These are phyloP conservation scores for Trissoscelio sp. DNA, from an alignment of 2,888 invertebrate species.

Conservation along the genomic window DNA sequence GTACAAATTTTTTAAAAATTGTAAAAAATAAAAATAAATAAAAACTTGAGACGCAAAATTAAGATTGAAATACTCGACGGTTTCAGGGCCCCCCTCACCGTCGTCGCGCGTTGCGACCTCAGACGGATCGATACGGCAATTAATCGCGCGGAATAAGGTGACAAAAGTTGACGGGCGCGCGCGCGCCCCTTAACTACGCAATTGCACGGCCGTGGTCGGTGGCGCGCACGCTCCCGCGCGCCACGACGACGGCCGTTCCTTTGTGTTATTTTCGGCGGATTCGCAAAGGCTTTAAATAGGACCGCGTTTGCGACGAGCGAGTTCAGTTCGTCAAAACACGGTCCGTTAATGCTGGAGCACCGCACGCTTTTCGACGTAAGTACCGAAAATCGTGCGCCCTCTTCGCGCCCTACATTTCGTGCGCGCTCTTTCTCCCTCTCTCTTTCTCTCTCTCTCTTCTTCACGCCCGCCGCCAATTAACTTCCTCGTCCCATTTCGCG, in stretches of 20 bases:
- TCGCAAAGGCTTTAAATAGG: conserved; percentile 83
- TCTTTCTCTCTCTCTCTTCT: background rate
- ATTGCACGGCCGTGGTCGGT: conserved; percentile 39
- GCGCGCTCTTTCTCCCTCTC: conserved; percentile 6
- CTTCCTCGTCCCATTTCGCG: conserved; percentile 29
- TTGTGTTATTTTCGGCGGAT: conserved; percentile 83
- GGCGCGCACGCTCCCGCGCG: conserved; percentile 76
- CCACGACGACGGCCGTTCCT: conserved; percentile 73
- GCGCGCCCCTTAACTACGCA: conserved; percentile 56
- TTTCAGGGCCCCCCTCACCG: conserved; percentile 23
- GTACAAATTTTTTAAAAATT: too few species aligned
- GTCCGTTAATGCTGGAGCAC: conserved; percentile 82
- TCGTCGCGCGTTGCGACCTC: conserved; percentile 51
- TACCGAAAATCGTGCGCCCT: conserved; percentile 74
- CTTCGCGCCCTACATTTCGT: conserved; percentile 13
- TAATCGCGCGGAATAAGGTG: conserved; percentile 65
- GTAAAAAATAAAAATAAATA: too few species aligned
- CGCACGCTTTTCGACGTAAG: conserved; percentile 82
- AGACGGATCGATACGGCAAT: conserved; percentile 67
- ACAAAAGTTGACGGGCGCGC: conserved; percentile 65
- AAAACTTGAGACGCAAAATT: too few species aligned
- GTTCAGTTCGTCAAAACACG: conserved; percentile 79
- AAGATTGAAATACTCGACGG: too few species aligned
- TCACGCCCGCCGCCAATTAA: conserved; percentile 29
- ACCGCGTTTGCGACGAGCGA: conserved; percentile 78